A percentile compares a stretch with the other conserved stretches of the same genome.
These are phyloP conservation scores for Homarus americanus DNA, from an alignment of 1,140 invertebrate genomes.

Conservation along the genomic window DNA sequence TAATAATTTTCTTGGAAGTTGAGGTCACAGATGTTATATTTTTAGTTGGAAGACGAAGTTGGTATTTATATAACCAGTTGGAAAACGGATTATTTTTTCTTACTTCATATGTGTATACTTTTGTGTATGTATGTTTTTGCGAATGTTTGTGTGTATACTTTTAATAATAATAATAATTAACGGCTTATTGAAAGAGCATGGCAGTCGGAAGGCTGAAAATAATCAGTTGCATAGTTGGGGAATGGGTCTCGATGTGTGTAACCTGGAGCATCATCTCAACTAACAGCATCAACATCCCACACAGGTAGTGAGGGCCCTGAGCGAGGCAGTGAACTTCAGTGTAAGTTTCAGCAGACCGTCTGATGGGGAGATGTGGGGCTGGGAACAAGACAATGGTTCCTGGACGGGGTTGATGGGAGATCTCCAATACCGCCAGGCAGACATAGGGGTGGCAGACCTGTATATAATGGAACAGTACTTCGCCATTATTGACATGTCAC, in stretches of 20 bases:
- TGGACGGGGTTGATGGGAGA: slow-evolving; percentile 76
- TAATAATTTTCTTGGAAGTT: too few relatives aligned
- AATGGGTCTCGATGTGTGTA: too few relatives aligned
- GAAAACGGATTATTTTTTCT: too few relatives aligned
- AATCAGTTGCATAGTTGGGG: not conserved
- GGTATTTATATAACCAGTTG: too few relatives aligned
- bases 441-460: slow-evolving; percentile 76
- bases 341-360: slow-evolving; percentile 72
- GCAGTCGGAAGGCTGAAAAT: too few relatives aligned
- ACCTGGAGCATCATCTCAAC: not conserved
- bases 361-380: slow-evolving; percentile 75
- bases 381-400: slow-evolving; percentile 74
- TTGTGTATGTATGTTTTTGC: slow-evolving; percentile 5
- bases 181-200: too few relatives aligned
- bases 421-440: slow-evolving; percentile 71
- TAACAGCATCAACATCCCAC: too few relatives aligned
- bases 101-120: too few relatives aligned
- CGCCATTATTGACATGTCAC: slow-evolving; percentile 73
- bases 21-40: too few relatives aligned
- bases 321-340: slow-evolving; percentile 74
- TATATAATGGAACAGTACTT: slow-evolving; percentile 75
- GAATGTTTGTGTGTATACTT: not conserved
- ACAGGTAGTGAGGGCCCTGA: slow-evolving; percentile 50
- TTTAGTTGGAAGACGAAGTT: too few relatives aligned
- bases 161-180: not conserved